Evolutionary conservation across 2,888 invertebrate species (phyloP).

Genomic region (Glomeris marginata): DNA sequence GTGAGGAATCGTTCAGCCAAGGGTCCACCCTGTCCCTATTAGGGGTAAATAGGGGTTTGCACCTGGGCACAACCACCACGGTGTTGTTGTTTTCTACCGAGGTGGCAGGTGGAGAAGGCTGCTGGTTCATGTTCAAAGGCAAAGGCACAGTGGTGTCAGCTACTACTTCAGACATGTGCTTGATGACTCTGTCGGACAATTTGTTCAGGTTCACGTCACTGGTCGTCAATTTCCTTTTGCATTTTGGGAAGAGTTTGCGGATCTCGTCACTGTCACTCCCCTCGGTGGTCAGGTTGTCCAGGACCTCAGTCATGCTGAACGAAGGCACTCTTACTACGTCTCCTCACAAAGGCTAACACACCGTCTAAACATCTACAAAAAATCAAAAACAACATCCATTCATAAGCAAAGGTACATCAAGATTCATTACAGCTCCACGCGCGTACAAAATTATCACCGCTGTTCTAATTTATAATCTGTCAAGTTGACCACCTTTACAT

Average conservation of each 20-base stretch:
- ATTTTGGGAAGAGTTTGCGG: constrained; percentile 72
- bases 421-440: no score
- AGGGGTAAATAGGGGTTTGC: neutral
- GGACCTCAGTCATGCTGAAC: constrained; percentile 15
- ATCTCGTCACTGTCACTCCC: constrained; percentile 47
- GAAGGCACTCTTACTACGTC: no score
- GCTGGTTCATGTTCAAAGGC: neutral
- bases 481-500: no score
- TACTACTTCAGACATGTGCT: neutral
- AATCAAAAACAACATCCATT: no score
- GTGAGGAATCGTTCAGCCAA: constrained; percentile 6
- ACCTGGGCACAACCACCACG: neutral
- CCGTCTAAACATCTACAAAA: no score
- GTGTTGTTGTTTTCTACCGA: neutral
- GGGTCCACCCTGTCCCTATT: neutral
- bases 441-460: no score
- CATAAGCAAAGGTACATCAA: no score
- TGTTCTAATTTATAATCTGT: no score
- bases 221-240: constrained; percentile 42
- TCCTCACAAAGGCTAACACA: no score
- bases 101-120: neutral
- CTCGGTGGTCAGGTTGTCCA: constrained; percentile 15
- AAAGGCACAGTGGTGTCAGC: neutral
- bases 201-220: constrained; percentile 19
- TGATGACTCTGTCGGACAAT: neutral